phyloP scores from a whole-genome alignment of 2,113 vertebrate species.

The Anarhynchus alexandrinus region DNA sequence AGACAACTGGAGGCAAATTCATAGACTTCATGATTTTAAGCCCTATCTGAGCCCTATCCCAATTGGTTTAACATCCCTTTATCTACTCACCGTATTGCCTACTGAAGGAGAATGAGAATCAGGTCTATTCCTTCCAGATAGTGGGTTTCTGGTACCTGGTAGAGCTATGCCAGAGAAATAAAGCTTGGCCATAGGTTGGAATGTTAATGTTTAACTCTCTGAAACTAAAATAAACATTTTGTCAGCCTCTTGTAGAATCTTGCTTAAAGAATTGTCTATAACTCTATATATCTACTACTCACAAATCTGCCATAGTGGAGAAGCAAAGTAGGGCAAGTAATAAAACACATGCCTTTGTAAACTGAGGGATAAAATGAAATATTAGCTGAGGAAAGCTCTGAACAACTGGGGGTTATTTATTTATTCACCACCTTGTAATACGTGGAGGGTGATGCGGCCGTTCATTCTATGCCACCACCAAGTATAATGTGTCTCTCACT shows the following conservation, averaged over 20 bases:
- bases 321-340: not conserved
- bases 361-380: not conserved
- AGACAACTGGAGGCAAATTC: not conserved
- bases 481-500: not conserved
- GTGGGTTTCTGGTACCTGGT: not conserved
- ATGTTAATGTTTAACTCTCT: not conserved
- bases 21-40: not conserved
- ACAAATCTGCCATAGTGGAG: not conserved
- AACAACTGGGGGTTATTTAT: not conserved
- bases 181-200: not conserved
- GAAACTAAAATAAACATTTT: not conserved
- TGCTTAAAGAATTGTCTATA: not conserved
- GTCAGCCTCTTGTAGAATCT: not conserved
- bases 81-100: not conserved
- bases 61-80: not conserved
- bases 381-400: not conserved
- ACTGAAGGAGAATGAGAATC: not conserved
- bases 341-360: not conserved
- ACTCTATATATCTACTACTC: not conserved
- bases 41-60: not conserved
- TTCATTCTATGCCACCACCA: not conserved
- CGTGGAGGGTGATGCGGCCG: not conserved
- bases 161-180: not conserved
- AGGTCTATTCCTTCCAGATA: not conserved
- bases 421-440: not conserved